Evolutionary conservation across 2,888 invertebrate species (phyloP).

Genomic region (Acanthosoma haemorrhoidale): DNA sequence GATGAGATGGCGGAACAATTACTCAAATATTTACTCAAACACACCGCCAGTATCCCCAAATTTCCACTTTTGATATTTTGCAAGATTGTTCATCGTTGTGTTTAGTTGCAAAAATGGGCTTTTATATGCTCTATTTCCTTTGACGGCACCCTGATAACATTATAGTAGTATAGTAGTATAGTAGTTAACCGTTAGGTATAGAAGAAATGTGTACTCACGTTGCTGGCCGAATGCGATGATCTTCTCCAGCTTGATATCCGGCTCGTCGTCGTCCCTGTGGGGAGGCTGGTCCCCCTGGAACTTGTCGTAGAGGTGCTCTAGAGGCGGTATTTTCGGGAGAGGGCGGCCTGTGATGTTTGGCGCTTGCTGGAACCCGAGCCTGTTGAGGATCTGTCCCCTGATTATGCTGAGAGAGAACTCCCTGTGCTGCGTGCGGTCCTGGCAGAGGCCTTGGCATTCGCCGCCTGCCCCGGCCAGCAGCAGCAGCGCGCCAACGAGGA

Average conservation of each 20-base stretch:
- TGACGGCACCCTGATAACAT: too few species aligned
- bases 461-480: conserved; percentile 36
- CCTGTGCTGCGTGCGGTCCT: conserved; percentile 54
- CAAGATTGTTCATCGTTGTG: too few species aligned
- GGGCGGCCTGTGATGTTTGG: conserved; percentile 57
- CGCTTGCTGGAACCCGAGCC: conserved; percentile 54
- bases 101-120: too few species aligned
- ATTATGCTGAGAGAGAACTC: conserved; percentile 55
- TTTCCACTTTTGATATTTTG: too few species aligned
- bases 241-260: conserved; percentile 62
- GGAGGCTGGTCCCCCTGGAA: conserved; percentile 50
- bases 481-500: conserved; percentile 18
- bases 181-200: too few species aligned
- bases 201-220: conserved; percentile 39
- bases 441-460: conserved; percentile 54
- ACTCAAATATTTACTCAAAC: too few species aligned
- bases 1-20: too few species aligned
- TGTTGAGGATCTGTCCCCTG: conserved; percentile 56
- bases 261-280: conserved; percentile 48
- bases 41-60: too few species aligned
- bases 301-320: conserved; percentile 35
- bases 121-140: too few species aligned
- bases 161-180: too few species aligned
- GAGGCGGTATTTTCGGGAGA: conserved; percentile 48
- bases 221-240: conserved; percentile 61